Base-by-base conservation (phyloP, 2,113 vertebrate genomes). In the Ictalurus punctatus region DNA sequence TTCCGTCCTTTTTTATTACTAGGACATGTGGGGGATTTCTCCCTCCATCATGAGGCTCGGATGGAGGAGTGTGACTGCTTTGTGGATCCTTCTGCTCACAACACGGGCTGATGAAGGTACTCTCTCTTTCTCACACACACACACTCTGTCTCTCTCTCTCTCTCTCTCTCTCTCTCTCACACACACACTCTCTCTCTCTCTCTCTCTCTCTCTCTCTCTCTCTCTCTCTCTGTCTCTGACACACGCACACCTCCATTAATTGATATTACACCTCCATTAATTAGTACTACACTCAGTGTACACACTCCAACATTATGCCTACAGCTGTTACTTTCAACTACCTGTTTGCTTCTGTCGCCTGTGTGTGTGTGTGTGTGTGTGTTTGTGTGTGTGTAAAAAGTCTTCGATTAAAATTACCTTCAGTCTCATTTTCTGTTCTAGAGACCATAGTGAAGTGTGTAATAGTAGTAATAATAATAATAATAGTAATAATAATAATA, bases 41-140 rank as follows among this genome's bases (percentile, higher is more conserved):
- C 76, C 37, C 81, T 84, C 14, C 91, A 90, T 30, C 5, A 96
- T 96, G 96, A 93, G 94, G 93, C 92, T 95, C 92, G 92, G 92
- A 71, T 88, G 76, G 87, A 88, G 85, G 89, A 90, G 87, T 90
- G 8, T 94, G 58, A 89, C 93, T 83, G 92, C 93, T 84, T 90
- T 96, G 87, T 93, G 93, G 71, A 87, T 89, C 89, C 54, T 95
- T 90, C 30, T 90, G 86, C 90, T 86, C 10, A 89, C 89, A 91
- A 91, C 87, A 65, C 89, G 90, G 91, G 95, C 95, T 91, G 95
- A 95, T 78, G 96, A 96, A 95, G 96, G 96, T 96, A 91, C 44
- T 44, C 44, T 44, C 44, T 44, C 44, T 44, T 3, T 44, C 44
- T 44, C 48, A 0, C 65, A 73, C 83, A 52, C 37, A 44, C 14